These are phyloP conservation scores for Pseudococcus viburni DNA, from an alignment of 2,888 invertebrate species.

Conservation along the genomic window DNA sequence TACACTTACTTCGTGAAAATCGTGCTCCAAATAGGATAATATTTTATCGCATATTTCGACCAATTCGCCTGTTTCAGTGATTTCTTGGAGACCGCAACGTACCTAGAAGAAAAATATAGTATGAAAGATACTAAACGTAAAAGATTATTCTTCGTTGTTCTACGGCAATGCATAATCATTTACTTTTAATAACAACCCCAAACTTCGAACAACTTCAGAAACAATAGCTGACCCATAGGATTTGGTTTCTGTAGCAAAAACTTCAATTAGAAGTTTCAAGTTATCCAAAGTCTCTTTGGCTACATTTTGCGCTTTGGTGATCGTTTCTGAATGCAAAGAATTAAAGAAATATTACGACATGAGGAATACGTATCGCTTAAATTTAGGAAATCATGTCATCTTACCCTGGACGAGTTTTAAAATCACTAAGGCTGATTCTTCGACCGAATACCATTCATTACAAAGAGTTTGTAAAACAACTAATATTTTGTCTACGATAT, in stretches of 20 bases:
- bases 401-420: slow-evolving; percentile 45
- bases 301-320: not conserved
- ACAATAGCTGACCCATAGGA: not conserved
- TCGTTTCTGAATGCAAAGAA: not conserved
- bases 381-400: not conserved
- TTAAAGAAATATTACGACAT: not conserved
- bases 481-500: not conserved
- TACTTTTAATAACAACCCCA: slow-evolving; percentile 41
- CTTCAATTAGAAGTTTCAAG: not conserved
- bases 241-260: not conserved
- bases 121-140: not conserved
- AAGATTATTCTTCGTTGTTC: not conserved
- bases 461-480: not conserved
- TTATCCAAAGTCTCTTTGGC: slow-evolving; percentile 1
- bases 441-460: slow-evolving; percentile 24
- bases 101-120: not conserved
- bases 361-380: not conserved
- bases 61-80: not conserved
- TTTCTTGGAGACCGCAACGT: not conserved
- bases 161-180: not conserved
- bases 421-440: slow-evolving; percentile 57
- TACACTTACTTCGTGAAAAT: slow-evolving; percentile 49
- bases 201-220: slow-evolving; percentile 41
- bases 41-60: not conserved
- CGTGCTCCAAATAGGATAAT: slow-evolving; percentile 34